Percentiles rank a stretch among this genome's conserved stretches.
These are phyloP conservation scores for Melospiza georgiana DNA, from an alignment of 2,113 vertebrate species.

Conservation along the genomic window DNA sequence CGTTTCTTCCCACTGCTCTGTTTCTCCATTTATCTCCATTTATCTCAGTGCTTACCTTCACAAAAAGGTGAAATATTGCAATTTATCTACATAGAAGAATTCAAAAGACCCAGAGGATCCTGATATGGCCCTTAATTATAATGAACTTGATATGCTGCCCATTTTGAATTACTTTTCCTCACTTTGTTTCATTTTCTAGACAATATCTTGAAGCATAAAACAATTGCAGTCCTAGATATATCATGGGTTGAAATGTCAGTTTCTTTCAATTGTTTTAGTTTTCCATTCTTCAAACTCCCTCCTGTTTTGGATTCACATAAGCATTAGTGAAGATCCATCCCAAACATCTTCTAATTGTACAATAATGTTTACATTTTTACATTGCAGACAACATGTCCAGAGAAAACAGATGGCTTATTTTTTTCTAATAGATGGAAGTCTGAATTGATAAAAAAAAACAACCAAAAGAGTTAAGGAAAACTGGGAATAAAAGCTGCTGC, in stretches of 20 bases:
- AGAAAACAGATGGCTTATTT: background rate
- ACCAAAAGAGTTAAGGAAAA: background rate
- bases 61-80: background rate
- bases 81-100: background rate
- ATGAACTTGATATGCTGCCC: background rate
- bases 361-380: background rate
- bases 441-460: background rate
- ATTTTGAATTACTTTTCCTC: background rate
- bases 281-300: background rate
- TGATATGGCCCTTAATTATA: background rate
- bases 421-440: background rate
- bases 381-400: background rate
- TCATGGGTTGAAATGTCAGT: background rate
- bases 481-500: background rate
- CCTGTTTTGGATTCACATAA: background rate
- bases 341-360: background rate
- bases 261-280: background rate
- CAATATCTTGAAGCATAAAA: background rate
- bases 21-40: background rate
- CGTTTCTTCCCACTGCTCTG: background rate
- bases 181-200: background rate
- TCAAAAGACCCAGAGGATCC: background rate
- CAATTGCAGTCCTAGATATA: background rate
- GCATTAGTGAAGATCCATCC: background rate
- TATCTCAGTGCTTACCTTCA: background rate